Evolutionary conservation across 2,113 vertebrate species (phyloP), one percentile per base, ranked within the genome.

Genomic region (Hippocampus mohnikei): DNA sequence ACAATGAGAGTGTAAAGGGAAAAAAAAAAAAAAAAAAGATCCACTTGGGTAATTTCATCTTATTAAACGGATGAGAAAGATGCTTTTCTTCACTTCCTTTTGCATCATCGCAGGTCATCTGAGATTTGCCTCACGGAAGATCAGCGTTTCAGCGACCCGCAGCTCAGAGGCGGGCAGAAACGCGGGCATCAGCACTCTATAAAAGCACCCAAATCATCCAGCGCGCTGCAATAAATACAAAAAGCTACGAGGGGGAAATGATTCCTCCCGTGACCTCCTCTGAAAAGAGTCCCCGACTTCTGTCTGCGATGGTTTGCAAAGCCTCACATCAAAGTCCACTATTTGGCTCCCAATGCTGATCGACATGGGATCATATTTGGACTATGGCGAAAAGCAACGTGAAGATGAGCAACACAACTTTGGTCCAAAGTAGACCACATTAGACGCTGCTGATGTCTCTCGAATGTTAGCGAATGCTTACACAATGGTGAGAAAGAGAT

Each of bases 401-500:
- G 96, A 96, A 73, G 94, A 99, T 98, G 96, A 95, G 93, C 94
- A 96, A 95, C 93, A 97, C 95, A 95, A 93, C 94, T 95, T 92
- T 91, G 86, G 94, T 95, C 94, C 94, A 65, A 94, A 94, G 95
- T 91, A 87, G 84, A 96, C 94, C 94, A 96, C 94, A 95, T 95
- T 92, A 94, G 93, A 96, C 93, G 93, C 91, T 91, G 95, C 93
- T 88, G 95, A 96, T 94, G 95, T 91, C 92, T 94, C 90, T 92
- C 23, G 93, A 90, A 90, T 94, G 94, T 94, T 91, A 94, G 94
- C 93, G 94, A 95, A 85, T 94, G 94, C 95, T 91, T 95, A 95
- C 91, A 95, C 90, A 90, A 96, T 94, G 96, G 93, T 89, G 88
- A 91, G 88, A 95, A 88, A 95, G 94, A 96, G 94, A 94, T 93